Conservation (phyloP, 2,888 invertebrate species). For the Muschampia staudingeri region DNA sequence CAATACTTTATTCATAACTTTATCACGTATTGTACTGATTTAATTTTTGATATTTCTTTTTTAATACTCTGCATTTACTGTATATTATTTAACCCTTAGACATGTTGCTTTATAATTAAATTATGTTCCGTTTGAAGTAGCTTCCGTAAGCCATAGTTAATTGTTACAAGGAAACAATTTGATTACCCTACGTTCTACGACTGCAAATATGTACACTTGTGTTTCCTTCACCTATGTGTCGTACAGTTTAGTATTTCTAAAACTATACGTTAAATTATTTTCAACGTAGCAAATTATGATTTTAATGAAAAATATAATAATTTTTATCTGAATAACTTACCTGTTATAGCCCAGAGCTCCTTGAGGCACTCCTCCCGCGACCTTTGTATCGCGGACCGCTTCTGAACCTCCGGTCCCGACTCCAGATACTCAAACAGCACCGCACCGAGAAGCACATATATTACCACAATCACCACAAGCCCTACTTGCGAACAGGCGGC, state of each 20-base stretch:
- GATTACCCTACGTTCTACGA: no score
- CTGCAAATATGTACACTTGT: no score
- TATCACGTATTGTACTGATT: background rate
- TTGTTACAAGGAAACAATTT: no score
- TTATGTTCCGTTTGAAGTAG: no score
- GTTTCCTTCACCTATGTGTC: no score
- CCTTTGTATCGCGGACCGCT: slow-evolving; percentile 92
- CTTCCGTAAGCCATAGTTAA: no score
- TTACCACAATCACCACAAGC: slow-evolving; percentile 93
- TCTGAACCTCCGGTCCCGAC: slow-evolving; percentile 93
- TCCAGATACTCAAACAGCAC: slow-evolving; percentile 95
- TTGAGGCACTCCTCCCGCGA: slow-evolving; percentile 93
- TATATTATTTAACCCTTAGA: no score
- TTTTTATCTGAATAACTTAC: slow-evolving; percentile 83
- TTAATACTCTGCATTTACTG: no score
- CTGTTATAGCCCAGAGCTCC: slow-evolving; percentile 96
- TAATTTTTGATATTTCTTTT: no score
- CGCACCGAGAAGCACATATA: slow-evolving; percentile 94
- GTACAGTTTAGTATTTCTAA: background rate
- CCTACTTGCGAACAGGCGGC: slow-evolving; percentile 93
- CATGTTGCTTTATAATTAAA: no score
- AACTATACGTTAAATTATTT: background rate
- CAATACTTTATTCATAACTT: background rate
- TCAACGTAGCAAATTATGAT: background rate
- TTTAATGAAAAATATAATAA: background rate